Percentiles rank a stretch among this genome's conserved stretches.
Evolutionary conservation across 2,797 vertebrate species (phyloP).

Genomic region (Sorex maritimensis): DNA sequence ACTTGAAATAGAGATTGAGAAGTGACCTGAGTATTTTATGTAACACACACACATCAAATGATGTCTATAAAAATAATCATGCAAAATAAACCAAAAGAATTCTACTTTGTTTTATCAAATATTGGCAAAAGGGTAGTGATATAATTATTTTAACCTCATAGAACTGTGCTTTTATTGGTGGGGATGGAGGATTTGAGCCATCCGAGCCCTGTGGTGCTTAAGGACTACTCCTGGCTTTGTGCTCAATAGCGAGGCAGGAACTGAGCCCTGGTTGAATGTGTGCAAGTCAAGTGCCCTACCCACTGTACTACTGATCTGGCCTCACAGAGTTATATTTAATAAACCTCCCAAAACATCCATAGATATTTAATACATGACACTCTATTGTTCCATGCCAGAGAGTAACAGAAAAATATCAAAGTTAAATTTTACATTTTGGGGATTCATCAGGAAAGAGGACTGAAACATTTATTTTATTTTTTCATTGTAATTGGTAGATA

Average conservation of each 20-base stretch:
- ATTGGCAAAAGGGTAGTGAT: not conserved
- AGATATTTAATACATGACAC: too few species aligned
- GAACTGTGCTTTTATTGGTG: too few species aligned
- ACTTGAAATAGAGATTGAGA: not conserved
- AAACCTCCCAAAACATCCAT: too few species aligned
- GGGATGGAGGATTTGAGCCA: too few species aligned
- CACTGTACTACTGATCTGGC: not conserved
- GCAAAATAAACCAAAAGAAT: slow-evolving; percentile 4
- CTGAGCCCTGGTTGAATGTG: too few species aligned
- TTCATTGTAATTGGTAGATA: not conserved
- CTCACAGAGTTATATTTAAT: not conserved
- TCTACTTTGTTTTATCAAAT: slow-evolving; percentile 3
- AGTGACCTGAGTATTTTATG: not conserved
- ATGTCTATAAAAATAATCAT: slow-evolving; percentile 30
- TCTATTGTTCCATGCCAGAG: not conserved
- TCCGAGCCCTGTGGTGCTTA: not conserved
- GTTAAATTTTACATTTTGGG: not conserved
- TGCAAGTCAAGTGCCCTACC: too few species aligned
- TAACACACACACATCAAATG: not conserved
- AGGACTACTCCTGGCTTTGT: not conserved
- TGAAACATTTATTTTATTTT: slow-evolving; percentile 1
- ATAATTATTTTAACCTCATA: not conserved
- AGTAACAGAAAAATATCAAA: not conserved
- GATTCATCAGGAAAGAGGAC: not conserved
- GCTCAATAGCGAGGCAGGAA: too few species aligned